Evolutionary conservation across 2,888 invertebrate species (phyloP), one percentile per base, ranked within the genome.

Genomic region (Halocaridina rubra): DNA sequence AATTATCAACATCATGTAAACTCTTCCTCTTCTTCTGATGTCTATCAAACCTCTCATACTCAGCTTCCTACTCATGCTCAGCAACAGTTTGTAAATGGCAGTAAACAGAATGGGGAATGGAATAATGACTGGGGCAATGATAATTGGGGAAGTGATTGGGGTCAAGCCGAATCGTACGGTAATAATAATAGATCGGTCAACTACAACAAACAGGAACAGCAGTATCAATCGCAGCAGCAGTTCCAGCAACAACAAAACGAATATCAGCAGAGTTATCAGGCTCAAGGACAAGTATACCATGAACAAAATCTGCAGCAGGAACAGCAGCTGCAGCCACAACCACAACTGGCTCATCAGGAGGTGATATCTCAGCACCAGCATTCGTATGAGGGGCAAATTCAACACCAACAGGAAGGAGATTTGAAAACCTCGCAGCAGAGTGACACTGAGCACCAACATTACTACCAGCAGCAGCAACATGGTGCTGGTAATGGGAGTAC

Each of bases 121-220:
- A 69, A 39, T n/a, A 76, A 81, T 46, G 76, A 81, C 3, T 84
- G 82, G 82, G 64, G 72, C 30, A 24, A 53, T 57, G 80, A 80
- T 33, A 84, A 72, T 29, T 84, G 82, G 82, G 82, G 81, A 13
- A 33, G 72, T 39, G 82, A 84, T 39, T 84, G 82, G 82, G 59
- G 71, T 16, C 71, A 53, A 4, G 24, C 57, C 39, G 82, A 84
- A 32, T 22, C 61, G 30, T 22, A 22, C 64, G 78, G 72, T 16
- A 84, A 78, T n/a, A 84, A 33, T 67, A 78, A n/a, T 32, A 82
- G 61, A 24, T 61, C 81, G 10, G 76, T 57, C 4, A 69, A 69
- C 30, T 77, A 77, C 32, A 33, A 13, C 16, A 81, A 53, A 57
- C 53, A 64, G 53, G 75, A 84, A 7, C 71, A 39, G 46, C 67